Percentiles rank a stretch among this genome's conserved stretches.
Evolutionary conservation across 2,797 vertebrate species (phyloP).

Genomic region (Eremophila alpestris): DNA sequence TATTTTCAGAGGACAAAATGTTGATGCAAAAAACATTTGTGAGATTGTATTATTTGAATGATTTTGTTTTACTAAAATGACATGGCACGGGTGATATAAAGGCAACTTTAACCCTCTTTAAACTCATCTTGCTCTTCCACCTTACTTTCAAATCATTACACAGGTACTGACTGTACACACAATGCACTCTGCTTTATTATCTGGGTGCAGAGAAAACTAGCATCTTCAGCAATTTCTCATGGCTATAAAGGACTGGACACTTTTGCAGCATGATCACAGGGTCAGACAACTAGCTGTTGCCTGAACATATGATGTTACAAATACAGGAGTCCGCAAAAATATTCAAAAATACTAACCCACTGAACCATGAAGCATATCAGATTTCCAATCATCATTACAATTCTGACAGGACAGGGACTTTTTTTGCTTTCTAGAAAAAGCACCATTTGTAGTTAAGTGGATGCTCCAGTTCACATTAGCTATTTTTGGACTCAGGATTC

Average conservation of each 20-base stretch:
- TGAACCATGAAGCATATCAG: background rate
- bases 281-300: background rate
- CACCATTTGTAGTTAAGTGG: background rate
- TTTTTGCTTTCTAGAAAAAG: background rate
- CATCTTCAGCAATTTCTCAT: background rate
- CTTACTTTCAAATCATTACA: background rate
- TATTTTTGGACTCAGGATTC: background rate
- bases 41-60: background rate
- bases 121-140: background rate
- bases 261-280: background rate
- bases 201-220: background rate
- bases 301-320: background rate
- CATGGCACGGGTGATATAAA: background rate
- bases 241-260: background rate
- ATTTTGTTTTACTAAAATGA: constrained; percentile 1
- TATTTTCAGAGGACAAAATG: constrained; percentile 12
- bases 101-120: background rate
- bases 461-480: background rate
- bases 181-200: background rate
- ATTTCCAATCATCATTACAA: background rate
- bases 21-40: constrained; percentile 12
- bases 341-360: background rate
- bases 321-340: background rate
- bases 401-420: background rate
- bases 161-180: background rate